phyloP scores from a whole-genome alignment of 2,113 vertebrate genomes.

The Lophura nycthemera region DNA sequence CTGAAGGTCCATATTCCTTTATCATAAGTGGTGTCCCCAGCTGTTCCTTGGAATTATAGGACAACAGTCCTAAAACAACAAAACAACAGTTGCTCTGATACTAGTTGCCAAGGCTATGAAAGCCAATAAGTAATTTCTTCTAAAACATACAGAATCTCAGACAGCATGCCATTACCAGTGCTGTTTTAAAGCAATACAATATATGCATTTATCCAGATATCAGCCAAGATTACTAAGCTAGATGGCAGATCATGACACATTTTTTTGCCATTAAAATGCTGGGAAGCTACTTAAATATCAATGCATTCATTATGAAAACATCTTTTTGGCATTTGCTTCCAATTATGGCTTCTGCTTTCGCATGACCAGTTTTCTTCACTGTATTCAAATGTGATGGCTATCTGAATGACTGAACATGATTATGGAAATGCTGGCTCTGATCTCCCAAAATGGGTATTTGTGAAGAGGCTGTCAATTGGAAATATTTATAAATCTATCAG shows the following conservation, averaged over 20 bases:
- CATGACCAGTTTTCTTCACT: background rate
- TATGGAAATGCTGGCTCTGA: background rate
- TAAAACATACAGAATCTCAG: background rate
- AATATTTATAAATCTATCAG: conserved; percentile 45
- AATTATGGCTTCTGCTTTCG: conserved; percentile 19
- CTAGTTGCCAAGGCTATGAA: background rate
- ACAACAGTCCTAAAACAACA: background rate
- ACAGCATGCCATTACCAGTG: background rate
- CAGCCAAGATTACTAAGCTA: background rate
- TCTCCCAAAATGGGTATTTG: background rate
- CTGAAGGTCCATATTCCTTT: background rate
- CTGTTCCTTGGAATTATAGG: background rate
- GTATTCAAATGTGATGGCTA: background rate
- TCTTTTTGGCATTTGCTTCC: conserved; percentile 49
- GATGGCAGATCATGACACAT: background rate
- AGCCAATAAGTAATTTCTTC: background rate
- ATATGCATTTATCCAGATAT: background rate
- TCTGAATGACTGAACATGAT: background rate
- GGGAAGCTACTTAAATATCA: background rate
- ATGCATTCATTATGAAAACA: conserved; percentile 10
- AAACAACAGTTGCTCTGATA: background rate
- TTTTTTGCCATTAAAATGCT: conserved; percentile 40
- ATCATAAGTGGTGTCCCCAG: background rate
- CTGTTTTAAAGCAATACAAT: background rate
- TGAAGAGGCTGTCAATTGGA: conserved; percentile 22